These are phyloP conservation scores for Junonia oenone DNA, from an alignment of 2,888 invertebrate genomes.

Conservation along the genomic window DNA sequence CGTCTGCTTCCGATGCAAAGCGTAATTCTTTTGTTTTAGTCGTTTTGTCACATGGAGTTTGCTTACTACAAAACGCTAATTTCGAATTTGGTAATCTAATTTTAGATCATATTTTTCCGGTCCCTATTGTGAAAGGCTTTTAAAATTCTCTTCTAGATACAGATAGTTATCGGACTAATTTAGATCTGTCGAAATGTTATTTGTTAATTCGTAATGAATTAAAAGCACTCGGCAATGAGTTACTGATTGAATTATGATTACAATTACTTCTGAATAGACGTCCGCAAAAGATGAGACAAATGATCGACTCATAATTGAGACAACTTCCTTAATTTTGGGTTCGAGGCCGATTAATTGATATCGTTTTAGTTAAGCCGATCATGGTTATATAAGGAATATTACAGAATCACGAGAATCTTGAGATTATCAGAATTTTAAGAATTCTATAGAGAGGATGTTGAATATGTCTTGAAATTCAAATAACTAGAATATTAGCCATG, in stretches of 20 bases:
- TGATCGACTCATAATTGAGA: neutral
- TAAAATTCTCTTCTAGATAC: neutral
- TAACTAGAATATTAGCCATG: too few species aligned
- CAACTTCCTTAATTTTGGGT: neutral
- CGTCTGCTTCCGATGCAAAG: conserved; percentile 13
- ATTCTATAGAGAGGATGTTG: too few species aligned
- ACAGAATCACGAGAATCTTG: too few species aligned
- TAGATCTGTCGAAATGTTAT: neutral
- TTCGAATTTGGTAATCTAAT: neutral
- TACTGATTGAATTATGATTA: neutral
- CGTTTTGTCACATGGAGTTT: conserved; percentile 6
- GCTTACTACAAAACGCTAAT: neutral
- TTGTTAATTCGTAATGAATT: neutral
- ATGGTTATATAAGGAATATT: neutral
- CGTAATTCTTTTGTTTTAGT: conserved; percentile 25
- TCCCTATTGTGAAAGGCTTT: neutral
- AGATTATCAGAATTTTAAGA: too few species aligned
- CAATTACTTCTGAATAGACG: neutral
- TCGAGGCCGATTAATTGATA: neutral
- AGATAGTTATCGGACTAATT: neutral
- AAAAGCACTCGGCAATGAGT: neutral
- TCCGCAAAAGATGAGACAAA: neutral
- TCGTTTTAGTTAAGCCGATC: neutral
- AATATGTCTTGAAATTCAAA: too few species aligned
- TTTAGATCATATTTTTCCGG: neutral